Base-by-base conservation (phyloP, 2,888 invertebrate genomes). In the Cosmia trapezina region DNA sequence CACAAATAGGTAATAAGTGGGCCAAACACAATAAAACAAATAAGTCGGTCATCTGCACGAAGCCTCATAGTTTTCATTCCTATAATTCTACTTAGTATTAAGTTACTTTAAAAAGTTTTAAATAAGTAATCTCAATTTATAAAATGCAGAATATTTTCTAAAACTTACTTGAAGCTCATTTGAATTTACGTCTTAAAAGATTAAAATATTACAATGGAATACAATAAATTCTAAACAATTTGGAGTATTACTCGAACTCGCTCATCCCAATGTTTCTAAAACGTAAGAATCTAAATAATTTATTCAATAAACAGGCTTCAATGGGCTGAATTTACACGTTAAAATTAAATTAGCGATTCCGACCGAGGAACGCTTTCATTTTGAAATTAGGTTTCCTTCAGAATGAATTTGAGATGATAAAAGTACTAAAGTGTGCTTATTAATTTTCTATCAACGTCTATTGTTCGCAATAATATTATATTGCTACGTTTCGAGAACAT, bases 281-380 rank as follows among this genome's bases (percentile, higher is more conserved):
- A 85, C 72, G 82, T 83, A 72, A 77, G 83, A 83, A 80, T 74
- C 79, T 78, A 84, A 85, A 87, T 87, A 84, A 86, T 83, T 87
- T 87, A 87, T 87, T 87, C 86, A 87, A 86, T 87, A 86, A 86
- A 83, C 85, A 85, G 73, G 78, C 77, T 78, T 84, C 84, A 87
- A 87, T 84, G 78, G 85, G 75, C 81, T 81, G 87, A 85, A 83
- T 87, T 87, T 87, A 83, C 84, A 87, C 85, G 86, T 86, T 87
- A 84, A 87, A 87, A 87, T 87, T 83, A 83, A 87, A 87, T 87
- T 86, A 83, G 85, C 78, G 80, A 87, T 87, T 83, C 87, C 81
- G 68, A 79, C 83, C 83, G 73, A 84, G 67, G 66, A 76, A 65
- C 83, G 81, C 79, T 83, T 84, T 82, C 80, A 78, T 84, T 86